These are phyloP conservation scores for Macrosteles quadrilineatus DNA, from an alignment of 1,140 invertebrate species.

Conservation along the genomic window DNA sequence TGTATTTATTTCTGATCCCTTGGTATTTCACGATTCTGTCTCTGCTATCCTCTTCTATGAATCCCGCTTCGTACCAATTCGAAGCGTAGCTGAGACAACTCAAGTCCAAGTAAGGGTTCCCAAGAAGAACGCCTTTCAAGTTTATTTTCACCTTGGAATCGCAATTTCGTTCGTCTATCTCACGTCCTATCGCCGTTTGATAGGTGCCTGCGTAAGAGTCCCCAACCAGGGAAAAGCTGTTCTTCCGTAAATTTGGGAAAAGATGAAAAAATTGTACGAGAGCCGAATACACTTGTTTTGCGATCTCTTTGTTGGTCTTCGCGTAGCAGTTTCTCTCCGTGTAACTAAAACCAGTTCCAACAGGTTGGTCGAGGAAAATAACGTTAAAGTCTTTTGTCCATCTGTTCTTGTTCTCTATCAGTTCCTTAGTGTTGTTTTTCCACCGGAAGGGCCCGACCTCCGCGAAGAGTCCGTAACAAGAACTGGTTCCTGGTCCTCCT, in stretches of 20 bases:
- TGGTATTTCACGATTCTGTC: not conserved
- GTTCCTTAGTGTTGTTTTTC: not conserved
- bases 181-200: conserved; percentile 74
- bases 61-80: conserved; percentile 78
- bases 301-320: conserved; percentile 60
- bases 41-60: conserved; percentile 29
- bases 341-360: conserved; percentile 60
- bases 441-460: conserved; percentile 55
- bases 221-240: conserved; percentile 77
- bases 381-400: conserved; percentile 34
- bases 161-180: conserved; percentile 70
- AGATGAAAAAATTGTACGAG: conserved; percentile 67
- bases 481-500: conserved; percentile 70
- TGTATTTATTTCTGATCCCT: not conserved
- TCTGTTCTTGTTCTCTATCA: conserved; percentile 4
- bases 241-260: conserved; percentile 64
- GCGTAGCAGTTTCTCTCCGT: conserved; percentile 67
- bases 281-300: conserved; percentile 28
- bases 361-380: conserved; percentile 77
- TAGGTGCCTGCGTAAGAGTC: conserved; percentile 89
- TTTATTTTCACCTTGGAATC: conserved; percentile 62
- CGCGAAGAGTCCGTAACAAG: conserved; percentile 69
- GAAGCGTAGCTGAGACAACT: conserved; percentile 77
- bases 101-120: conserved; percentile 83
- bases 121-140: conserved; percentile 72